Base-by-base conservation (phyloP, 2,797 vertebrate genomes). In the Gymnopithys bicolor region DNA sequence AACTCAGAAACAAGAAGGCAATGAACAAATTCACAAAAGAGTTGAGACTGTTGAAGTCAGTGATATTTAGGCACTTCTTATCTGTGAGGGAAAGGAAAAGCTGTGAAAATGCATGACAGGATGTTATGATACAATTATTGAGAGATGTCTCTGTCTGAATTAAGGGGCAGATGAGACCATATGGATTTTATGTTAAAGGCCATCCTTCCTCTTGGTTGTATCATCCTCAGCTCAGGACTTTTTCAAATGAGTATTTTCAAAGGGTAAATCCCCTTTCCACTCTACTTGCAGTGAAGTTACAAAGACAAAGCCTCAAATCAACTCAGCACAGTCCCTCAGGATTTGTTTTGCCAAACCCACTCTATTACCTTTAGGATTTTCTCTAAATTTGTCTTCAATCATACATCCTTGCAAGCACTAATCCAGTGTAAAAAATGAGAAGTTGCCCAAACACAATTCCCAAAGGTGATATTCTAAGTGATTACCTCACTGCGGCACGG, bases 161-260 rank as follows among this genome's bases (percentile, higher is more conserved):
- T 13, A 66, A 33, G 43, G 45, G 25, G 43, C 32, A 46, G 43
- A n/a, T 13, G 22, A 46, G 23, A 64, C 22, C 22, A n/a, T 64
- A 46, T 25, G 28, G 39, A 22, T 41, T 43, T 66, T 46, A 46
- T 19, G 46, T 66, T 33, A 25, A 46, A 46, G 41, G 18, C 63
- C 16, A 33, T 66, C 43, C 43, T 66, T 78, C 49, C 51, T 22
- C 52, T 76, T 1, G 0, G 16, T 13, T 64, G 32, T 45, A 28
- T 80, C 64, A 39, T 39, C 24, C 17, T 81, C 51, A 75, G n/a
- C 1, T 7, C 48, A 87, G 60, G 30, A 49, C 24, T 4, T 51
- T 76, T 95, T 82, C 32, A 66, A 69, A 64, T 2, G 6, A 84
- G 25, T 45, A 28, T 81, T 90, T 94, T 69, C 55, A 73, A 76